Conservation (phyloP, 1,140 invertebrate species). For the Ridgeia piscesae region DNA sequence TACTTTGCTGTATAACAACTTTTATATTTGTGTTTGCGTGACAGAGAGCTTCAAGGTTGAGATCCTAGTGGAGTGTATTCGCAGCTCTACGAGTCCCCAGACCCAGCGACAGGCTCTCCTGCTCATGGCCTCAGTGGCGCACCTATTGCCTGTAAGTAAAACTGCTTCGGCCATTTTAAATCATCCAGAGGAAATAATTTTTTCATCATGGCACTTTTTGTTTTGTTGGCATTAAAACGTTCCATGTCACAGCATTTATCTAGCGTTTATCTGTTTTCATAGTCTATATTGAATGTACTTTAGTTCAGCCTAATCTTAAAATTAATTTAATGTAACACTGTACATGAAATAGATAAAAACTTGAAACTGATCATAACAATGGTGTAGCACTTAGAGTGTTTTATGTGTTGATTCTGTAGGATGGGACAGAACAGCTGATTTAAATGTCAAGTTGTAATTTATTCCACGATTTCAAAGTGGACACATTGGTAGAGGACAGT, state of each 20-base stretch:
- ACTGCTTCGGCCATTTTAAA: background rate
- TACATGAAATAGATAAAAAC: no score
- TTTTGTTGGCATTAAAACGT: background rate
- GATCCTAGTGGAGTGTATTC: slow-evolving; percentile 81
- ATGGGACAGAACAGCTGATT: no score
- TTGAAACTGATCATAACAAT: no score
- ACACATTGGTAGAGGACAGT: no score
- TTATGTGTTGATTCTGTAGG: no score
- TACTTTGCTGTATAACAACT: no score
- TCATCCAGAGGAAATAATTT: background rate
- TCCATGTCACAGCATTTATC: background rate
- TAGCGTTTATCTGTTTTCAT: background rate
- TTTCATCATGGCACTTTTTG: background rate
- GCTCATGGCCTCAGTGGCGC: slow-evolving; percentile 75
- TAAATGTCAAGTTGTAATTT: no score
- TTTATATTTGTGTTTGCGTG: slow-evolving; percentile 8
- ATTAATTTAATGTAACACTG: no score
- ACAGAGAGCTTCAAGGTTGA: slow-evolving; percentile 63
- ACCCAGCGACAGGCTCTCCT: slow-evolving; percentile 89
- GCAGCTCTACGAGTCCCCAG: slow-evolving; percentile 86
- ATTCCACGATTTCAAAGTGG: no score
- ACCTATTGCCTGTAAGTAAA: slow-evolving; percentile 65
- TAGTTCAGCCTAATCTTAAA: no score
- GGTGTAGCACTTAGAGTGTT: no score
- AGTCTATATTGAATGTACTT: background rate